Evolutionary conservation across 2,888 invertebrate genomes (phyloP), one percentile per base, ranked within the genome.

Genomic region (Camptogramma bilineatum): DNA sequence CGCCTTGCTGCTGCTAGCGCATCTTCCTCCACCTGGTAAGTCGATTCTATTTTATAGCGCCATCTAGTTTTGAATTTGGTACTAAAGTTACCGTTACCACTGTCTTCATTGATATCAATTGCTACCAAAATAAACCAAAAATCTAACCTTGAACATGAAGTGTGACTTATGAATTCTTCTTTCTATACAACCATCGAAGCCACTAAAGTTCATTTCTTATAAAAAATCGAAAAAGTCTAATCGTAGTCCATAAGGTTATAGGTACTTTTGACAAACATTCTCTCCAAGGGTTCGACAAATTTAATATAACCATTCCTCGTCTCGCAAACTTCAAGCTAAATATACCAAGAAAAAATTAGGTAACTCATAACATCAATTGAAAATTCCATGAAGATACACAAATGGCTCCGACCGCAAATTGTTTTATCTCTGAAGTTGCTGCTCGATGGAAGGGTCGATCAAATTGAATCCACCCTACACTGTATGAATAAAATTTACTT

Each of bases 401-500:
- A 79, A 74, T 75, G 73, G 63, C 74, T 71, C 80, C 76, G 80
- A 81, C 80, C 68, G 72, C 81, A 79, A 84, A 87, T 83, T 82
- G 86, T 84, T 87, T 84, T 83, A 83, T 82, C 82, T 82, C 57
- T 67, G 75, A 87, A 88, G 75, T 87, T 80, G 73, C 74, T n/a
- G n/a, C n/a, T n/a, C 77, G 75, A 79, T 78, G 80, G 78, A 79
- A 78, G 73, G 79, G 78, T 82, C 79, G 82, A 86, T 88, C 85
- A 87, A 89, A 89, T 88, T 84, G 88, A 88, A 88, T 85, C 75
- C 69, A n/a, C n/a, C 70, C 71, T 70, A 71, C 74, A 71, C 79
- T 83, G 81, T 85, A 89, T 89, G 88, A 90, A 91, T 90, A 86
- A 86, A 87, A 81, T 87, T 88, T 88, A 84, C 82, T 81, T 83